These are phyloP conservation scores for Arge pagana DNA, from an alignment of 2,888 invertebrate species.

Conservation along the genomic window DNA sequence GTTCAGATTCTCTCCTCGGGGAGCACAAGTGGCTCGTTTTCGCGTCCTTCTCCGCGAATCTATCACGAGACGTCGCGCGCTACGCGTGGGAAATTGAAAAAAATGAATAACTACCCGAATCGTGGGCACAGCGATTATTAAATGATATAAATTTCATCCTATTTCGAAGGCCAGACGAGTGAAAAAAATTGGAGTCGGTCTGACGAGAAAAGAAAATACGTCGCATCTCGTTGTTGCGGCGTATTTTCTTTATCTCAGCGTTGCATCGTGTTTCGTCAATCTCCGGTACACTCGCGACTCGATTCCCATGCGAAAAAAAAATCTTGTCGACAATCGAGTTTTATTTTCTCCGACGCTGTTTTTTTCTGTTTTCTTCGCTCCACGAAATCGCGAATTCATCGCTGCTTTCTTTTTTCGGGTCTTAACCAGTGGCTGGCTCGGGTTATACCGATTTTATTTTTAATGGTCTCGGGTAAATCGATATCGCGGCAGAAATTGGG, in stretches of 20 bases:
- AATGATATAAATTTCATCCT: neutral
- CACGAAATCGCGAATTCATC: too few species aligned
- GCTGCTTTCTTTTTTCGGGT: too few species aligned
- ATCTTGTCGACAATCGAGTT: neutral
- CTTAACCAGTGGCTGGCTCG: too few species aligned
- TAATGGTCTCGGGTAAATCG: slow-evolving; percentile 21
- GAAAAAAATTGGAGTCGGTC: neutral
- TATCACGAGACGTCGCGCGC: neutral
- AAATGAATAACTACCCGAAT: neutral
- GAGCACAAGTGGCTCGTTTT: neutral
- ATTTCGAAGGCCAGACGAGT: neutral
- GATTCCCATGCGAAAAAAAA: neutral
- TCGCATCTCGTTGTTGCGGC: neutral
- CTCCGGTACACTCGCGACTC: neutral
- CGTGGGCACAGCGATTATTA: neutral
- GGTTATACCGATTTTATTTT: too few species aligned
- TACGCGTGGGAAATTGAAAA: neutral
- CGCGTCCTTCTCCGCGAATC: slow-evolving; percentile 8
- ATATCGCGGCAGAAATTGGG: slow-evolving; percentile 16
- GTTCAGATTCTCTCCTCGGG: slow-evolving; percentile 5
- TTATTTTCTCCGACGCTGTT: neutral
- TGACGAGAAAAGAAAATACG: too few species aligned
- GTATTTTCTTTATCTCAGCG: neutral
- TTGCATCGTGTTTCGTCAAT: neutral
- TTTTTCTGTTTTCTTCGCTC: too few species aligned